phyloP scores from a whole-genome alignment of 37 sponge, comb jelly and placozoan genomes.

The Halichondria panicea region DNA sequence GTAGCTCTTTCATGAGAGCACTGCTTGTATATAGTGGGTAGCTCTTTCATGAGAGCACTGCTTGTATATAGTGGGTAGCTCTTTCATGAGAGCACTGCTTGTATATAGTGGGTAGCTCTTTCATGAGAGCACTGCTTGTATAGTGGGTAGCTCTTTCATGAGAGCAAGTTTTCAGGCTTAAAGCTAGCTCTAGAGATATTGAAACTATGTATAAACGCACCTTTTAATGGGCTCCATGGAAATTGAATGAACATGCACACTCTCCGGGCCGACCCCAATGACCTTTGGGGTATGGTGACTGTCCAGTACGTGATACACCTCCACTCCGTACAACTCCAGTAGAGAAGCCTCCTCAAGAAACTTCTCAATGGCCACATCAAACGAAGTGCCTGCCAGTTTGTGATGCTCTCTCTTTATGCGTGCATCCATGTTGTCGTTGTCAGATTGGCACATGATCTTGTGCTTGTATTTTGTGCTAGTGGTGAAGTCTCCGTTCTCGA shows the following conservation, averaged over 20 bases:
- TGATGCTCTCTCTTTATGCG: slow-evolving; percentile 59
- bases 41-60: no score
- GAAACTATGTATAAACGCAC: slow-evolving; percentile 19
- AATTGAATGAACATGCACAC: slow-evolving; percentile 34
- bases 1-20: no score
- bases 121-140: no score
- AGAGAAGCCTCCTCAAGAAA: slow-evolving; percentile 52
- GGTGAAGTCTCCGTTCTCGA: slow-evolving; percentile 68
- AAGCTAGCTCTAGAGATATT: neutral
- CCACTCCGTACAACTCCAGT: slow-evolving; percentile 65
- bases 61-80: no score
- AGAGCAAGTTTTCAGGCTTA: neutral
- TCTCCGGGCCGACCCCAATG: slow-evolving; percentile 64
- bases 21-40: no score
- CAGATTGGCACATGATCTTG: slow-evolving; percentile 7
- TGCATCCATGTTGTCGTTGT: slow-evolving; percentile 31
- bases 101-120: no score
- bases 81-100: no score
- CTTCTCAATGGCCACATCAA: slow-evolving; percentile 60
- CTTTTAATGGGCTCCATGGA: slow-evolving; percentile 39
- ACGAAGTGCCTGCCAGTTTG: slow-evolving; percentile 48
- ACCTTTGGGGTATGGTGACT: slow-evolving; percentile 4
- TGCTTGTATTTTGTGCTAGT: slow-evolving; percentile 37
- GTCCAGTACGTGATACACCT: slow-evolving; percentile 35
- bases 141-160: no score